Conservation (phyloP, 2,113 vertebrate species). For the Piprites chloris region DNA sequence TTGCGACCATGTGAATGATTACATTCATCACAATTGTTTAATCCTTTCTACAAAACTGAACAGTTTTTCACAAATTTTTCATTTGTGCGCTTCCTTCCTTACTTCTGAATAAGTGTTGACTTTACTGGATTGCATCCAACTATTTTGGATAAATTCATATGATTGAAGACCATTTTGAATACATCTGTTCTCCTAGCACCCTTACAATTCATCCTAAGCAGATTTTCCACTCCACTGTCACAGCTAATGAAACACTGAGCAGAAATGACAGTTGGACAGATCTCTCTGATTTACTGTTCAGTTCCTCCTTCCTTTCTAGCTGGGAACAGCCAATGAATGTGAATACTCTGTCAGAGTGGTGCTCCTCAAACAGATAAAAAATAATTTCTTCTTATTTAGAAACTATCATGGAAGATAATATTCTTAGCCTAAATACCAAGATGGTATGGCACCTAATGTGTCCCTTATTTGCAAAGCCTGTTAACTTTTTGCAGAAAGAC, state of each 20-base stretch:
- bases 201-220: not conserved
- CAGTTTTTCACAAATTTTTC: not conserved
- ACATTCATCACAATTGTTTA: not conserved
- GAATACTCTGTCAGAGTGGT: not conserved
- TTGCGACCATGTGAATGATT: not conserved
- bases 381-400: not conserved
- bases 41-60: not conserved
- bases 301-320: not conserved
- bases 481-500: not conserved
- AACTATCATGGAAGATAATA: not conserved
- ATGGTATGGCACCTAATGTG: not conserved
- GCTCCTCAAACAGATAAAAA: not conserved
- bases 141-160: not conserved
- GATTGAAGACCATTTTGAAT: not conserved
- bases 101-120: not conserved
- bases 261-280: not conserved
- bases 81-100: not conserved
- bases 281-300: not conserved
- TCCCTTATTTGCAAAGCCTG: not conserved
- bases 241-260: not conserved
- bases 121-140: not conserved
- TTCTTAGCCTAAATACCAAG: not conserved
- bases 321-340: fast-evolving
- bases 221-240: not conserved
- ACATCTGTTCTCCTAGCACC: not conserved